Conservation (phyloP, 2,888 invertebrate species). For the Oxystoma pomonae region DNA sequence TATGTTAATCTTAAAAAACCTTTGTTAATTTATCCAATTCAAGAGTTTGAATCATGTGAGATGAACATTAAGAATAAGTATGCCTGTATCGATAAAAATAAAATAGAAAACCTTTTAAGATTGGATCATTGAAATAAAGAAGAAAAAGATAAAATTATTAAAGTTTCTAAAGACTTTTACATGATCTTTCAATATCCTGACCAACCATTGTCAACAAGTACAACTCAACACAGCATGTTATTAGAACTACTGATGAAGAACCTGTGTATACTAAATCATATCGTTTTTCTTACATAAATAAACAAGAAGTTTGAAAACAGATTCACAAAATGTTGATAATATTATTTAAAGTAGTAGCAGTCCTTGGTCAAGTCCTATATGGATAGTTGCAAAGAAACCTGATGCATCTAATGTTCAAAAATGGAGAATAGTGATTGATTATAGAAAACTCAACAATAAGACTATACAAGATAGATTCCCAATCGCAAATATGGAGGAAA, state of each 20-base stretch:
- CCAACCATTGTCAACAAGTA: conserved; percentile 17
- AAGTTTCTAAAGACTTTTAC: conserved; percentile 16
- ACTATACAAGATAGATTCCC: conserved; percentile 25
- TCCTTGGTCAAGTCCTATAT: conserved; percentile 28
- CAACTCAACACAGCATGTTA: conserved; percentile 18
- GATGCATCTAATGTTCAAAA: conserved; percentile 24
- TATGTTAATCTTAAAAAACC: conserved; percentile 5
- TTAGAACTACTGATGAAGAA: conserved; percentile 19
- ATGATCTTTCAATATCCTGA: conserved; percentile 20
- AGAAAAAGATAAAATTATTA: conserved; percentile 19
- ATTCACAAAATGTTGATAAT: conserved; percentile 24
- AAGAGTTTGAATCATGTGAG: neutral
- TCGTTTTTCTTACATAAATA: conserved; percentile 30
- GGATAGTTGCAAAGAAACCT: conserved; percentile 24
- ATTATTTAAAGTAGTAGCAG: conserved; percentile 21
- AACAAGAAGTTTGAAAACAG: conserved; percentile 29
- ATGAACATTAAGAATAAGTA: too few relatives aligned
- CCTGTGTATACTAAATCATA: conserved; percentile 24
- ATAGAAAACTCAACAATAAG: conserved; percentile 23
- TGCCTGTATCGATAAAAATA: neutral
- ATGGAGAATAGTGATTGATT: conserved; percentile 25
- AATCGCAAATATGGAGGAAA: too few relatives aligned
- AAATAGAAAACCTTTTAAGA: conserved; percentile 6
- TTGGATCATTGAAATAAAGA: conserved; percentile 23
- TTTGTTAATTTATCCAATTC: neutral